Percentiles rank a stretch among this genome's conserved stretches.
Conservation (phyloP, 2,113 vertebrate genomes). For the Bufo bufo region DNA sequence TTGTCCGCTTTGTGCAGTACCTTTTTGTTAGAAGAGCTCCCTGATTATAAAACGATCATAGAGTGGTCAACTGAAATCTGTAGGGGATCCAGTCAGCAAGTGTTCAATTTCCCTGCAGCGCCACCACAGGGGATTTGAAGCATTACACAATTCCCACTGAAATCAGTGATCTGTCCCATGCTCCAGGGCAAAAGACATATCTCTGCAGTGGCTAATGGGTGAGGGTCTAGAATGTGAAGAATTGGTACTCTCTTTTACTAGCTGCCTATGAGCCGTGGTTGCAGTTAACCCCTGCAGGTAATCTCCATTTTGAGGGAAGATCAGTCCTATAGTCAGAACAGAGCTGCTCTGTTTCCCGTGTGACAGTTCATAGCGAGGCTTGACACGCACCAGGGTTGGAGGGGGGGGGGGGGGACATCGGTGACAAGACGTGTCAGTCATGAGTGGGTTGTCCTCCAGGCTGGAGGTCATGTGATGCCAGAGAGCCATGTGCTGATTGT, state of each 20-base stretch:
- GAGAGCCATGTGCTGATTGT: conserved; percentile 22
- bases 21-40: too few species aligned
- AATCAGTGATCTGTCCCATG: background rate
- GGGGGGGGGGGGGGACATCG: background rate
- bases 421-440: conserved; percentile 14
- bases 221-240: background rate
- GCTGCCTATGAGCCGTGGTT: background rate
- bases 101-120: background rate
- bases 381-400: background rate
- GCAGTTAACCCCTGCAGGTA: background rate
- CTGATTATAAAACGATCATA: too few species aligned
- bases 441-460: background rate
- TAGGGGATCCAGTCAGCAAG: background rate
- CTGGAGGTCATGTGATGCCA: conserved; percentile 22
- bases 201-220: background rate
- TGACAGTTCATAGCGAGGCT: conserved; percentile 17
- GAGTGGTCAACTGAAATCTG: too few species aligned
- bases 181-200: background rate
- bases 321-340: background rate
- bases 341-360: background rate
- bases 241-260: background rate
- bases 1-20: too few species aligned
- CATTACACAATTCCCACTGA: background rate
- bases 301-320: background rate
- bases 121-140: background rate